A percentile compares a stretch with the other conserved stretches of the same genome.
Evolutionary conservation across 2,797 vertebrate species (phyloP).

Genomic region (Tachyglossus aculeatus): DNA sequence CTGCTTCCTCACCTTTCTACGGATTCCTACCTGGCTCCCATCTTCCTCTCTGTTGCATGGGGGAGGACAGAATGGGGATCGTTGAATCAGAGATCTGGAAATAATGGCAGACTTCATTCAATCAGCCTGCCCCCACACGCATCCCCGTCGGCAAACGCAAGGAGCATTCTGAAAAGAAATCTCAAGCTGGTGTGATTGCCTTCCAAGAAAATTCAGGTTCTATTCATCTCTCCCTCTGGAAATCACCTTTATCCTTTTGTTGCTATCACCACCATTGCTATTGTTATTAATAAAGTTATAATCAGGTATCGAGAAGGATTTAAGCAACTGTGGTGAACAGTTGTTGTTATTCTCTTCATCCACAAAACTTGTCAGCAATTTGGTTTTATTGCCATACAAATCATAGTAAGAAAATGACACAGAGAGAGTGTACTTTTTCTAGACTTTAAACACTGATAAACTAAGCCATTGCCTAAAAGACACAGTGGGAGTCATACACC

Average conservation of each 20-base stretch:
- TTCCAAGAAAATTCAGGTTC: background rate
- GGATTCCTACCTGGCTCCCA: too few relatives aligned
- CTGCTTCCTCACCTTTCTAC: too few relatives aligned
- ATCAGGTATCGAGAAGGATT: constrained; percentile 13
- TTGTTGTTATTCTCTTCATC: constrained; percentile 42
- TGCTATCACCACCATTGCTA: constrained; percentile 3
- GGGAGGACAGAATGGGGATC: too few relatives aligned
- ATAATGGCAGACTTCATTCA: background rate
- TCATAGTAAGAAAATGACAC: constrained; percentile 34
- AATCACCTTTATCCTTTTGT: background rate
- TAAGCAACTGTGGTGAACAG: constrained; percentile 12
- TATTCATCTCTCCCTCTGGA: constrained; percentile 7
- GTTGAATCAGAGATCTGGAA: background rate
- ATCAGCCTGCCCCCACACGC: too few relatives aligned
- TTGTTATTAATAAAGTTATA: constrained; percentile 38
- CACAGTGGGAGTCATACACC: background rate
- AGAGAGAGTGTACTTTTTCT: constrained; percentile 15
- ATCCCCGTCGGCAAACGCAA: background rate
- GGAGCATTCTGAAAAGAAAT: background rate
- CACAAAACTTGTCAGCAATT: constrained; percentile 31
- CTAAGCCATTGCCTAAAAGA: constrained; percentile 26
- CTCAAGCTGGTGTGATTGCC: background rate
- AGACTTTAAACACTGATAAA: constrained; percentile 28
- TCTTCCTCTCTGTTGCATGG: too few relatives aligned
- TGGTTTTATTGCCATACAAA: constrained; percentile 41